phyloP scores from a whole-genome alignment of 30 jellyfish, hydroid and myxozoan species.

The Pseudorhiza aurosa region DNA sequence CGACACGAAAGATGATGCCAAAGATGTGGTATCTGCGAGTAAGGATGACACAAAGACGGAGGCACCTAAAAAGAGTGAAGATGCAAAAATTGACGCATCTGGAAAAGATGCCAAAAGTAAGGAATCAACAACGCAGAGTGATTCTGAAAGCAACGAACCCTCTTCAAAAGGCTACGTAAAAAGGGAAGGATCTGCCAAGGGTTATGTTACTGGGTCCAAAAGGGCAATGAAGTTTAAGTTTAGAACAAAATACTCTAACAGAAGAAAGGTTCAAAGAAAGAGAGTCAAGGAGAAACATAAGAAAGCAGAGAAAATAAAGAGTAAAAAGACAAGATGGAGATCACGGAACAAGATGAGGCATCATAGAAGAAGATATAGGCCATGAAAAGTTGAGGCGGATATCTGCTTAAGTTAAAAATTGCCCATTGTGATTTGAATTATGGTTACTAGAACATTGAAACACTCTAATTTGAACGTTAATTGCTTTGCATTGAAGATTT shows the following conservation, averaged over 20 bases:
- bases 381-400: too few species aligned
- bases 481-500: too few species aligned
- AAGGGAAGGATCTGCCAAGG: conserved; percentile 23
- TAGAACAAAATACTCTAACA: neutral
- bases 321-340: too few species aligned
- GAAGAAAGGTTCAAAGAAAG: conserved; percentile 1
- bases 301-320: neutral
- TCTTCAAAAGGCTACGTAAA: neutral
- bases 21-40: neutral
- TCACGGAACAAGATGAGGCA: too few species aligned
- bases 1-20: neutral
- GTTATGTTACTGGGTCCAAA: conserved; percentile 44
- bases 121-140: neutral
- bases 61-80: neutral
- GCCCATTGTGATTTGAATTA: too few species aligned
- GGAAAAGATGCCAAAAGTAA: too few species aligned
- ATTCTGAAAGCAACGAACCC: neutral
- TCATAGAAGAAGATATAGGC: too few species aligned
- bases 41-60: neutral
- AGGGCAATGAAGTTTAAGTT: neutral
- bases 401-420: too few species aligned
- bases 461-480: too few species aligned
- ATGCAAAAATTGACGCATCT: too few species aligned
- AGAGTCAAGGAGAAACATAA: neutral
- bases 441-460: too few species aligned